phyloP scores from a whole-genome alignment of 2,888 invertebrate species.

The Biston betularia region DNA sequence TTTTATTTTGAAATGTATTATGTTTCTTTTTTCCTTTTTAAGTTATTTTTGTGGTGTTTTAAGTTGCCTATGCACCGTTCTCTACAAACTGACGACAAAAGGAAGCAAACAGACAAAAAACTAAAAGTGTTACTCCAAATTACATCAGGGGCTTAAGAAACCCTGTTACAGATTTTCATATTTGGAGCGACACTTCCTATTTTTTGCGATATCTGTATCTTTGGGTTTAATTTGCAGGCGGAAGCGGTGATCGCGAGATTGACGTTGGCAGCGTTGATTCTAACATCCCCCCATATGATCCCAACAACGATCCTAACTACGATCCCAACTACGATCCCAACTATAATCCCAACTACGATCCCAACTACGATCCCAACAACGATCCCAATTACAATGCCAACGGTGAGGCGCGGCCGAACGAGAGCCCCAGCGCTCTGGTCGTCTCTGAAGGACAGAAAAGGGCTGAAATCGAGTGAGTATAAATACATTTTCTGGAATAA shows the following conservation, averaged over 20 bases:
- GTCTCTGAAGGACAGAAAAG: constrained; percentile 59
- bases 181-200: not conserved
- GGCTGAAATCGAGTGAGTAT: constrained; percentile 35
- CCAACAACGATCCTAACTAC: too few species aligned
- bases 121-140: not conserved
- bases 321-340: too few species aligned
- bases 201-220: not conserved
- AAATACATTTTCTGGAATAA: not conserved
- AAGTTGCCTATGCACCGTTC: not conserved
- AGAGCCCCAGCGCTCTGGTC: constrained; percentile 51
- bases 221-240: constrained; percentile 41
- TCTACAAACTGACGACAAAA: not conserved
- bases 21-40: not conserved
- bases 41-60: not conserved
- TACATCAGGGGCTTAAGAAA: not conserved
- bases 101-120: not conserved
- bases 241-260: constrained; percentile 58
- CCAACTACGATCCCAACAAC: constrained; percentile 14
- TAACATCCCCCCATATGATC: constrained; percentile 14
- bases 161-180: not conserved
- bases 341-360: constrained; percentile 20
- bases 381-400: constrained; percentile 39
- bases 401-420: not conserved
- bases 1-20: not conserved
- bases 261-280: constrained; percentile 18